A percentile compares a stretch with the other conserved stretches of the same genome.
phyloP scores from a whole-genome alignment of 2,113 vertebrate genomes.

The Herpetotheres cachinnans region DNA sequence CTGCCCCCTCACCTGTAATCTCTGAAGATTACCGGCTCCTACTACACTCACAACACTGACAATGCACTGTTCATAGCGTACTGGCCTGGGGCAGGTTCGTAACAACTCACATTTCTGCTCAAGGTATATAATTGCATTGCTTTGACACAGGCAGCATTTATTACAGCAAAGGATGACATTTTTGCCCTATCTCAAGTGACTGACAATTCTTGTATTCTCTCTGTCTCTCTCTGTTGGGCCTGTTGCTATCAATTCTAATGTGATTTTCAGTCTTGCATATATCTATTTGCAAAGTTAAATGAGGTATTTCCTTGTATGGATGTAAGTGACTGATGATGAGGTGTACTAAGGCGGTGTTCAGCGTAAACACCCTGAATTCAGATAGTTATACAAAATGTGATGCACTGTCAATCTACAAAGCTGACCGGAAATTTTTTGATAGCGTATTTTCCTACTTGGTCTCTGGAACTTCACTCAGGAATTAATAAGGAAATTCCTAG shows the following conservation, averaged over 20 bases:
- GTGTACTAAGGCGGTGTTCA: not conserved
- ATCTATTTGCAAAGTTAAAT: not conserved
- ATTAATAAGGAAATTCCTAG: not conserved
- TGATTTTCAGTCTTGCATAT: not conserved
- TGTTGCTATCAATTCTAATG: not conserved
- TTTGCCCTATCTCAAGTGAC: not conserved
- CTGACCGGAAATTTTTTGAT: not conserved
- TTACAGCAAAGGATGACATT: not conserved
- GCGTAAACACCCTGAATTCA: not conserved
- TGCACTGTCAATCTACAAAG: not conserved
- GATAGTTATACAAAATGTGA: not conserved
- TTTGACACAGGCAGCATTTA: slow-evolving; percentile 18
- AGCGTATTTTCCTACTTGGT: not conserved
- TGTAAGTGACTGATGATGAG: not conserved
- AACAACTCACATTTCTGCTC: not conserved
- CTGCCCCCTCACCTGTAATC: slow-evolving; percentile 3
- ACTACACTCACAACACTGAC: not conserved
- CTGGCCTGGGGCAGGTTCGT: not conserved
- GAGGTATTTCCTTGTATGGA: not conserved
- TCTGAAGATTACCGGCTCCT: slow-evolving; percentile 23
- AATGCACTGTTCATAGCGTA: not conserved
- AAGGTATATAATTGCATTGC: not conserved
- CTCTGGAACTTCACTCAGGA: not conserved
- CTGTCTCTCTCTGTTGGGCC: not conserved
- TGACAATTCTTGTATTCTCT: not conserved